Evolutionary conservation across 2,113 vertebrate species (phyloP).

Genomic region (Macquaria ambigua): DNA sequence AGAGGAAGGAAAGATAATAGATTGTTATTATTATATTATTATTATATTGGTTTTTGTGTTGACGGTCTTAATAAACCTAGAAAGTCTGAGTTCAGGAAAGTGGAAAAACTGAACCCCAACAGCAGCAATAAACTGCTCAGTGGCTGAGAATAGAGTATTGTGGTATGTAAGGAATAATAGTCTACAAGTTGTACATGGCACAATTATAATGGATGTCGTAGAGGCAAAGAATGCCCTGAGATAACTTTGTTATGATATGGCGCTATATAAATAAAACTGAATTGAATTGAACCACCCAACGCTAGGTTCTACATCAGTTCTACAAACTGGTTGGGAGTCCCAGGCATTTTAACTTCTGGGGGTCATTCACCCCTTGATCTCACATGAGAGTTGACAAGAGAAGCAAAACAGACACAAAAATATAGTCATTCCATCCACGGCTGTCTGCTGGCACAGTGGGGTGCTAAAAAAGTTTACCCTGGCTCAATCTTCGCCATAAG

Average conservation of each 20-base stretch:
- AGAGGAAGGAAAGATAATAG: neutral
- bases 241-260: too few relatives aligned
- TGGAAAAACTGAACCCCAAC: neutral
- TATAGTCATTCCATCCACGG: neutral
- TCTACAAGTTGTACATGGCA: neutral
- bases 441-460: neutral
- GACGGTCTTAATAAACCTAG: neutral
- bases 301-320: too few relatives aligned
- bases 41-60: neutral
- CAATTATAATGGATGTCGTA: neutral
- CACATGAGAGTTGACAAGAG: neutral
- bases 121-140: neutral
- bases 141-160: neutral
- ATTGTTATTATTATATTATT: too few relatives aligned
- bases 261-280: too few relatives aligned
- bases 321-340: neutral
- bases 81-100: neutral
- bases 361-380: neutral
- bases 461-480: neutral
- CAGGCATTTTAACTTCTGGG: neutral
- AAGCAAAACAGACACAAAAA: neutral
- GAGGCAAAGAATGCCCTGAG: neutral
- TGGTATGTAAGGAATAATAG: neutral
- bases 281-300: neutral
- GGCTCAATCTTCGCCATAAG: neutral